Conservation (phyloP, 2,888 invertebrate species). For the Petrophora chlorosata region DNA sequence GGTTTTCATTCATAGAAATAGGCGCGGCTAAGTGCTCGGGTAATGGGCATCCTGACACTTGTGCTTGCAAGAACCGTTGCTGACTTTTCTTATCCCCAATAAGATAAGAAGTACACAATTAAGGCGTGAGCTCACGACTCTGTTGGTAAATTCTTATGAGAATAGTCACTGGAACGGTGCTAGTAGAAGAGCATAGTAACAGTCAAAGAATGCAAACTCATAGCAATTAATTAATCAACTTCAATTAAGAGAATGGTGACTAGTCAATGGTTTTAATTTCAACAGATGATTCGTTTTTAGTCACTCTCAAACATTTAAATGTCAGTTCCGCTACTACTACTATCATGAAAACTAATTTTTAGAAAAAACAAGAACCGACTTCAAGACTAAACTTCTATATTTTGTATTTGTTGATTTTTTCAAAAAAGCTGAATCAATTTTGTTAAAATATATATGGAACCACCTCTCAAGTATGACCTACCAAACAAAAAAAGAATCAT, state of each 20-base stretch:
- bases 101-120: no score
- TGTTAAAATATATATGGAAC: no score
- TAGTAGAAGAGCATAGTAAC: neutral
- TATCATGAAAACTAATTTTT: no score
- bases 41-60: neutral
- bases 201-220: conserved; percentile 21
- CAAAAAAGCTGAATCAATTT: no score
- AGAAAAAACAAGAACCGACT: no score
- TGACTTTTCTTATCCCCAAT: neutral
- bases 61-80: neutral
- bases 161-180: neutral
- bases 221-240: conserved; percentile 25
- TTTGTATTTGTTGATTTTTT: no score
- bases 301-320: neutral
- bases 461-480: no score
- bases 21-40: neutral
- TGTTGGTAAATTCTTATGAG: neutral
- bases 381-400: no score
- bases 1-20: conserved; percentile 9
- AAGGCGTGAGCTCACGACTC: conserved; percentile 2
- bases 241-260: conserved; percentile 24
- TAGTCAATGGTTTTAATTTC: conserved; percentile 1
- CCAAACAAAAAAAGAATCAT: no score
- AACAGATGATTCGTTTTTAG: conserved; percentile 1
- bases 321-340: neutral